Evolutionary conservation across 2,113 vertebrate species (phyloP).

Genomic region (Chaetodon auriga): DNA sequence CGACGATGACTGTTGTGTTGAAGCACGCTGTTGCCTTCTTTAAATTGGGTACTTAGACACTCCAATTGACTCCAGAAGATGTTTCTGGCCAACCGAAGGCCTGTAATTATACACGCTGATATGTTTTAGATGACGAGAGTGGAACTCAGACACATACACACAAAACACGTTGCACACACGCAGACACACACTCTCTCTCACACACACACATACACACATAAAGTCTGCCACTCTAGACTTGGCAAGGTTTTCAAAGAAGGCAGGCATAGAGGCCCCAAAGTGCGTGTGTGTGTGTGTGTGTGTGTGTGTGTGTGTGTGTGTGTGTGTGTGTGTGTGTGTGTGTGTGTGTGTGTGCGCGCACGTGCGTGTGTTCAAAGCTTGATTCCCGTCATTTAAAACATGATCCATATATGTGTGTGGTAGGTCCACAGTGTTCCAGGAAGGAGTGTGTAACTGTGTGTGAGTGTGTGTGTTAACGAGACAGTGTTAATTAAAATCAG

Average conservation of each 20-base stretch:
- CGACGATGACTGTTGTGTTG: conserved; percentile 29
- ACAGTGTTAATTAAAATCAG: conserved; percentile 82
- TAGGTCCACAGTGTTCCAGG: conserved; percentile 74
- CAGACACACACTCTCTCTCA: conserved; percentile 1
- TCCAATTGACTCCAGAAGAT: conserved; percentile 68
- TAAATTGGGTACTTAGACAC: conserved; percentile 60
- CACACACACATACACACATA: conserved; percentile 16
- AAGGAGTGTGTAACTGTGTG: conserved; percentile 57
- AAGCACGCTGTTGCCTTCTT: conserved; percentile 42
- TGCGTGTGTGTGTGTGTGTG: conserved; percentile 21
- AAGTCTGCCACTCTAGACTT: conserved; percentile 69
- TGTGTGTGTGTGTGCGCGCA: background rate
- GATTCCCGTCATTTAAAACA: conserved; percentile 66
- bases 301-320: background rate
- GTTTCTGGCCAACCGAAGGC: conserved; percentile 64
- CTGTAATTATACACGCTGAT: conserved; percentile 77
- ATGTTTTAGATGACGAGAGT: conserved; percentile 69
- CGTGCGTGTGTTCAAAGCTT: conserved; percentile 61
- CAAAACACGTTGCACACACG: conserved; percentile 16
- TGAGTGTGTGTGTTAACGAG: conserved; percentile 70
- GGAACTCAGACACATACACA: conserved; percentile 17
- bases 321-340: conserved; percentile 22
- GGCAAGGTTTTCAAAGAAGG: conserved; percentile 62
- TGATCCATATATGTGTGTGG: conserved; percentile 72
- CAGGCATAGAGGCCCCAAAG: conserved; percentile 50